Percentiles rank a stretch among this genome's conserved stretches.
phyloP scores from a whole-genome alignment of 2,888 invertebrate species.

The Epirrhoe alternata region DNA sequence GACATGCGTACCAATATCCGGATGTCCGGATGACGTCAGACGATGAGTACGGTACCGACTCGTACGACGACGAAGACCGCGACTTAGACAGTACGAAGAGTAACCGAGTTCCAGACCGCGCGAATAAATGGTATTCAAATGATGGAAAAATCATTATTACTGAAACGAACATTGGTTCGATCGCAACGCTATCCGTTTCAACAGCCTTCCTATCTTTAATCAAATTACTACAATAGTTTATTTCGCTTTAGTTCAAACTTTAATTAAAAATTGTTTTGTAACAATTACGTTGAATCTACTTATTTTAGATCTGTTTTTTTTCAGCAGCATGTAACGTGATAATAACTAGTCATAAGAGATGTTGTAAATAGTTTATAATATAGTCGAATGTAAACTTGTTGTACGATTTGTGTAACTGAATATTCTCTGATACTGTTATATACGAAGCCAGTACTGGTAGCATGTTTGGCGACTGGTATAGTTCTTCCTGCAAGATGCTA shows the following conservation, averaged over 20 bases:
- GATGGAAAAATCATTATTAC: conserved; percentile 69
- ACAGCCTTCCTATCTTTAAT: conserved; percentile 38
- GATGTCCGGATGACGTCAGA: conserved; percentile 72
- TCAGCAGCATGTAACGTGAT: conserved; percentile 80
- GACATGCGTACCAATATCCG: conserved; percentile 75
- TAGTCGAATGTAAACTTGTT: conserved; percentile 62
- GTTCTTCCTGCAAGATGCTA: neutral
- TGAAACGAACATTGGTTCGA: conserved; percentile 55
- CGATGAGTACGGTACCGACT: conserved; percentile 75
- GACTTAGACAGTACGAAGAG: conserved; percentile 68
- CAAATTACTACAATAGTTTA: conserved; percentile 44
- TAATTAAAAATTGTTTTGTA: conserved; percentile 16
- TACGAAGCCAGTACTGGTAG: conserved; percentile 16
- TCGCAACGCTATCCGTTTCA: conserved; percentile 38
- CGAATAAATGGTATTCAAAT: conserved; percentile 82
- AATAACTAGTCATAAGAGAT: conserved; percentile 79
- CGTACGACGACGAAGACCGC: conserved; percentile 70
- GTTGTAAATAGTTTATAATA: conserved; percentile 72
- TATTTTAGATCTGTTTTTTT: conserved; percentile 43
- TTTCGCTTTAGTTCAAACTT: conserved; percentile 10
- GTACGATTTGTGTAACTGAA: conserved; percentile 57
- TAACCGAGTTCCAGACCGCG: conserved; percentile 78
- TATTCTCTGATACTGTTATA: conserved; percentile 58
- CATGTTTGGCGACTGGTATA: neutral
- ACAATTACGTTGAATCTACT: conserved; percentile 39